Percentiles rank a stretch among this genome's conserved stretches.
Evolutionary conservation across 1,140 invertebrate genomes (phyloP).

Genomic region (Diploscapter pachys): DNA sequence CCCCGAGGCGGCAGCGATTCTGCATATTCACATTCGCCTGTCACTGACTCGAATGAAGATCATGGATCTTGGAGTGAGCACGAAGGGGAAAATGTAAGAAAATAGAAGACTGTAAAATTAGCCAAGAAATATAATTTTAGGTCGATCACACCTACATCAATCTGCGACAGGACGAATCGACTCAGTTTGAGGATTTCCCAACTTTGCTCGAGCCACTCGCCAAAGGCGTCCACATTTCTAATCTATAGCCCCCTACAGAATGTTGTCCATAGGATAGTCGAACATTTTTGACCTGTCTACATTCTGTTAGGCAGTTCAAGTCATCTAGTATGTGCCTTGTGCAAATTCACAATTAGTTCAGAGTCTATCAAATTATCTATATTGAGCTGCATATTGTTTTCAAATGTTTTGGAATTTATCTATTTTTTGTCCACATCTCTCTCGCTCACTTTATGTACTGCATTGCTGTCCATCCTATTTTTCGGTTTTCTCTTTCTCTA

Average conservation of each 20-base stretch:
- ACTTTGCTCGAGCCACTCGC: conserved; percentile 1
- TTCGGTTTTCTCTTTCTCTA: background rate
- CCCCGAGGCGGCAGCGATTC: conserved; percentile 31
- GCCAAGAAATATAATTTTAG: conserved; percentile 7
- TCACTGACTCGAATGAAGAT: conserved; percentile 29
- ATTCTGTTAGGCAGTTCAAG: too few relatives aligned
- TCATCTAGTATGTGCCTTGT: too few relatives aligned
- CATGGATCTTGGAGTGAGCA: conserved; percentile 5
- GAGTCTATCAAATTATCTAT: too few relatives aligned
- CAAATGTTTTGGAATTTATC: too few relatives aligned
- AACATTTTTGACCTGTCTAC: too few relatives aligned
- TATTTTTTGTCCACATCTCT: too few relatives aligned
- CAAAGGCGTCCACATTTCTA: conserved; percentile 22
- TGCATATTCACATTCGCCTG: conserved; percentile 33
- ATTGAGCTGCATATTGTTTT: too few relatives aligned
- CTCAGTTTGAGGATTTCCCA: conserved; percentile 38
- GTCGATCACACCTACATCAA: conserved; percentile 41
- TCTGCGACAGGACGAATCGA: conserved; percentile 24
- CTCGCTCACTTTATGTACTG: conserved; percentile 10
- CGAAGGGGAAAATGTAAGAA: conserved; percentile 5
- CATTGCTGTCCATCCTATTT: background rate
- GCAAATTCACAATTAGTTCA: too few relatives aligned
- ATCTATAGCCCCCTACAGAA: conserved; percentile 4
- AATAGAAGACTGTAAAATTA: too few relatives aligned
- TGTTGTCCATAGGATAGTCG: too few relatives aligned